phyloP scores from a whole-genome alignment of 2,888 invertebrate species.

The Lasioglossum pauxillum region DNA sequence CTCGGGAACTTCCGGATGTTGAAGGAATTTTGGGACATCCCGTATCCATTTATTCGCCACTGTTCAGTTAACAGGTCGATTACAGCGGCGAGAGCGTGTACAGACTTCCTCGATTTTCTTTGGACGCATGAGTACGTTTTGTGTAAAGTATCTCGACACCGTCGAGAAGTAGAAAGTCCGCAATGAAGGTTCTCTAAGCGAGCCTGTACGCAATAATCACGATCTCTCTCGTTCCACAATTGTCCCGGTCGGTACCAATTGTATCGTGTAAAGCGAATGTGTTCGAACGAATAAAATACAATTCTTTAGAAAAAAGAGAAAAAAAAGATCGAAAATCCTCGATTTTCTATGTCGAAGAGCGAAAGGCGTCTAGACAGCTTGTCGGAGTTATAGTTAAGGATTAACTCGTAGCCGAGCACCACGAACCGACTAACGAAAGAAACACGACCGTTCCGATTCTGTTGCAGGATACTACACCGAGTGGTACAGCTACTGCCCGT shows the following conservation, averaged over 20 bases:
- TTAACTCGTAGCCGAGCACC: background rate
- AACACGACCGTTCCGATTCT: constrained; percentile 35
- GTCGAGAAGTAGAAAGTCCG: background rate
- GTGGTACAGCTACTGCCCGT: constrained; percentile 48
- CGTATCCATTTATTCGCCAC: background rate
- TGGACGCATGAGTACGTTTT: background rate
- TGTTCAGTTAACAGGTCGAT: background rate
- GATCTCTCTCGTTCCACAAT: background rate
- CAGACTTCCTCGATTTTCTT: background rate
- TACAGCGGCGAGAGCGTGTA: background rate
- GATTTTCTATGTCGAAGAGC: background rate
- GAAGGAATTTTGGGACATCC: no score
- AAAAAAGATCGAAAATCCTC: background rate
- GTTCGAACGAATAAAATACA: constrained; percentile 3
- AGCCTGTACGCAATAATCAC: background rate
- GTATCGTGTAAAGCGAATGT: background rate
- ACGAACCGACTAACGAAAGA: constrained; percentile 30
- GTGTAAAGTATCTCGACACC: background rate
- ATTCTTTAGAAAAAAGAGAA: background rate
- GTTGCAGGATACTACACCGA: constrained; percentile 50
- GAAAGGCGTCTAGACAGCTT: background rate
- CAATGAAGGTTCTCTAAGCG: background rate
- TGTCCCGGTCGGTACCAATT: background rate
- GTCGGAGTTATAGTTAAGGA: constrained; percentile 12
- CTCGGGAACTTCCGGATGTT: no score